These are phyloP conservation scores for Actinia tenebrosa DNA, from an alignment of 64 coral and sea anemone species.

Conservation along the genomic window DNA sequence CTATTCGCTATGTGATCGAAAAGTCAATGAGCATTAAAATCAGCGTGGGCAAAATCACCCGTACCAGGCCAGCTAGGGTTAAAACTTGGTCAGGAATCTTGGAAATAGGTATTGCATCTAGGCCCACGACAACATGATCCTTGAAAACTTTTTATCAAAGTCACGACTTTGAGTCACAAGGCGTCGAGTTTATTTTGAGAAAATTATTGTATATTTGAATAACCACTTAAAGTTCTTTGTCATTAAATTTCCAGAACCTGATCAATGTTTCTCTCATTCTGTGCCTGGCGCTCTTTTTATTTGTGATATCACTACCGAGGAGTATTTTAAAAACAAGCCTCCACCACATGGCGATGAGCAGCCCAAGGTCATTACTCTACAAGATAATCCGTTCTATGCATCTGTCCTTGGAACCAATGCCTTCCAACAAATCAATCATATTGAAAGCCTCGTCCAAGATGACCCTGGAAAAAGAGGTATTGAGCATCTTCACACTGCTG, in stretches of 20 bases:
- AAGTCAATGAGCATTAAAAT: too few species aligned
- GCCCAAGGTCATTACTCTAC: constrained; percentile 34
- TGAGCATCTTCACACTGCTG: constrained; percentile 45
- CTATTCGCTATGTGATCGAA: too few species aligned
- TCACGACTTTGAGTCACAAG: too few species aligned
- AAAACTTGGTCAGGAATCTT: too few species aligned
- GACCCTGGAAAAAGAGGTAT: constrained; percentile 74
- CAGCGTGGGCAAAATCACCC: too few species aligned
- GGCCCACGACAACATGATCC: too few species aligned
- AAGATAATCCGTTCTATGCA: constrained; percentile 43
- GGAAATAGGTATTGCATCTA: too few species aligned
- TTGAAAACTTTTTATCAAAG: too few species aligned
- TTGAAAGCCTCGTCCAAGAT: constrained; percentile 70
- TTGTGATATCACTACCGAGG: constrained; percentile 18
- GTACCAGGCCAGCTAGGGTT: too few species aligned
- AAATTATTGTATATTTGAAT: too few species aligned
- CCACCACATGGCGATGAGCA: constrained; percentile 40
- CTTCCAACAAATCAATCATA: constrained; percentile 18
- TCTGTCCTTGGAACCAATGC: constrained; percentile 32
- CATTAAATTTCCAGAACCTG: constrained; percentile 9
- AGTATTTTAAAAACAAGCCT: constrained; percentile 23
- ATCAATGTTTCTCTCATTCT: constrained; percentile 31
- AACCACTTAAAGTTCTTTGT: too few species aligned
- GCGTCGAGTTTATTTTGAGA: too few species aligned
- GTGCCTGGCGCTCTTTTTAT: constrained; percentile 43